phyloP scores from a whole-genome alignment of 2,113 vertebrate genomes.

The Nycticryphes semicollaris region DNA sequence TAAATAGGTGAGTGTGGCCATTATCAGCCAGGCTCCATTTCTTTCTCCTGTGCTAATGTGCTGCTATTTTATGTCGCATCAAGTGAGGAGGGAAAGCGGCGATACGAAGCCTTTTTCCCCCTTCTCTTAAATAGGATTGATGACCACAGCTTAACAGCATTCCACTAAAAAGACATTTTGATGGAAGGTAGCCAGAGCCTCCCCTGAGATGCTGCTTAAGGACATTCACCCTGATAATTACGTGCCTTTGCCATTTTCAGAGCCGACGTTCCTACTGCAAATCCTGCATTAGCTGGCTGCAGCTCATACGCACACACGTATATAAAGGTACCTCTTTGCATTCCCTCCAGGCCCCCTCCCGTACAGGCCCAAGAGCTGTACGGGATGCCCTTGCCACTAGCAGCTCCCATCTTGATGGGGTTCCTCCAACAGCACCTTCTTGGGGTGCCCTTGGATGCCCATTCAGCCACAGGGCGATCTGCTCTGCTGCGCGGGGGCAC shows the following conservation, averaged over 20 bases:
- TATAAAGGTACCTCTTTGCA: not conserved
- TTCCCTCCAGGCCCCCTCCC: not conserved
- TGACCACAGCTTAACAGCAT: constrained; percentile 7
- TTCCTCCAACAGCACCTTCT: not conserved
- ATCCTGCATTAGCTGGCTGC: not conserved
- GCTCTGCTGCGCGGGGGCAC: not conserved
- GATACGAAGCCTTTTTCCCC: not conserved
- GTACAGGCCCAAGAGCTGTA: not conserved
- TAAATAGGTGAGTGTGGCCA: not conserved
- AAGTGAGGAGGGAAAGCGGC: not conserved
- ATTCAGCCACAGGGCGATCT: not conserved
- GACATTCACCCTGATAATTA: not conserved
- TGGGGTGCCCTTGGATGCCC: not conserved
- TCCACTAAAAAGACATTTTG: not conserved
- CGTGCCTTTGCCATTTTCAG: not conserved
- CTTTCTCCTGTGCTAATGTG: not conserved
- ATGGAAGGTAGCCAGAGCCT: not conserved
- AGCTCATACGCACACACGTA: not conserved
- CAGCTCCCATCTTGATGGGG: not conserved
- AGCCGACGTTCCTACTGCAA: not conserved
- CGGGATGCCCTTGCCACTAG: rapidly evolving
- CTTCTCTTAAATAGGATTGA: not conserved
- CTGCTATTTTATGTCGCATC: not conserved
- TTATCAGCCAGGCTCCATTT: not conserved
- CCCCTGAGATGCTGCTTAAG: not conserved